phyloP scores from a whole-genome alignment of 1,140 invertebrate genomes.

The Reticulitermes speratus region DNA sequence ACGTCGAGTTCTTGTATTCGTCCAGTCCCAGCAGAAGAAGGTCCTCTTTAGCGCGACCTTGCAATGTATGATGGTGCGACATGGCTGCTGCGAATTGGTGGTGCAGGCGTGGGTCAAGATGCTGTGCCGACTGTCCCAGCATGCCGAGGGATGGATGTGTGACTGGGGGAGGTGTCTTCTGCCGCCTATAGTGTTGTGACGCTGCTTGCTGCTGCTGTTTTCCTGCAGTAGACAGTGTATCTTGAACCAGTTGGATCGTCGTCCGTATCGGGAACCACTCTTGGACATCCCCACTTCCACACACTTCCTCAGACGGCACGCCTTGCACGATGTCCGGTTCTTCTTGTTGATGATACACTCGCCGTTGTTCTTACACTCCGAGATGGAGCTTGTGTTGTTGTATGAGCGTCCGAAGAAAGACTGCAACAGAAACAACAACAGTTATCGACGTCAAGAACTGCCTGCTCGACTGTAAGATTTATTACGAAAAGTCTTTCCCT shows the following conservation, averaged over 20 bases:
- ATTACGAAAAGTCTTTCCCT: no score
- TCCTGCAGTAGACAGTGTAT: slow-evolving; percentile 58
- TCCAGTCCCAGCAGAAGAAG: slow-evolving; percentile 62
- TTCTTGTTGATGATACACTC: slow-evolving; percentile 63
- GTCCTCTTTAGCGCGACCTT: slow-evolving; percentile 58
- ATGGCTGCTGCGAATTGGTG: slow-evolving; percentile 45
- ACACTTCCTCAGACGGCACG: slow-evolving; percentile 65
- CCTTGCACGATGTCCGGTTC: slow-evolving; percentile 65
- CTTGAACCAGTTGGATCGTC: slow-evolving; percentile 62
- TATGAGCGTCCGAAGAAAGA: slow-evolving; percentile 67
- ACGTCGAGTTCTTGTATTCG: slow-evolving; percentile 60
- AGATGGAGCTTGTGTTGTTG: slow-evolving; percentile 58
- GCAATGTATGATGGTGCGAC: slow-evolving; percentile 35
- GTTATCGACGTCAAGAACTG: not conserved
- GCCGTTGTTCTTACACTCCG: slow-evolving; percentile 59
- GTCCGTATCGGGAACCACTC: slow-evolving; percentile 57
- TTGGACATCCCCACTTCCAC: slow-evolving; percentile 64
- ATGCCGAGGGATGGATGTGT: slow-evolving; percentile 43
- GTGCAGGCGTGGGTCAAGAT: slow-evolving; percentile 52
- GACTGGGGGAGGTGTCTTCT: slow-evolving; percentile 41
- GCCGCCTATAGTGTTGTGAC: slow-evolving; percentile 31
- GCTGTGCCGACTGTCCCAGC: slow-evolving; percentile 47
- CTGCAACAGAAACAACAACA: slow-evolving; percentile 46
- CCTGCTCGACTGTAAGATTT: no score
- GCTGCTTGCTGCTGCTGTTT: slow-evolving; percentile 42